These are phyloP conservation scores for Halictus ligatus DNA, from an alignment of 2,888 invertebrate species.

Conservation along the genomic window DNA sequence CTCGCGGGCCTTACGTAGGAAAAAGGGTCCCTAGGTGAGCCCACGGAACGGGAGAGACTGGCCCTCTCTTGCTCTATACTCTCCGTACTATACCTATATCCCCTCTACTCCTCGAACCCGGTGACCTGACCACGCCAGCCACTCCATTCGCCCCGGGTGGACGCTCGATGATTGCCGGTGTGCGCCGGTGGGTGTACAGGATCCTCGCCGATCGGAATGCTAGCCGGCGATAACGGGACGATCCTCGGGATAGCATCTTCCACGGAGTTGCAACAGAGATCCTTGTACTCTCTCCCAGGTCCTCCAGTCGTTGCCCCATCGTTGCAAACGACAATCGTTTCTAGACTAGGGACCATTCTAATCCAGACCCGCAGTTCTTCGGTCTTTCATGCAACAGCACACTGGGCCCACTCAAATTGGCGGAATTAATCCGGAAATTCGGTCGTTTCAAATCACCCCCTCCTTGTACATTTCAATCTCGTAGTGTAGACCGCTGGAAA, in stretches of 20 bases:
- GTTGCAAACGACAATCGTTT: neutral
- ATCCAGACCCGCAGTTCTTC: neutral
- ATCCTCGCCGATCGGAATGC: constrained; percentile 36
- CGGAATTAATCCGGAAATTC: too few species aligned
- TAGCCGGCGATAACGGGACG: constrained; percentile 28
- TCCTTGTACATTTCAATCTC: too few species aligned
- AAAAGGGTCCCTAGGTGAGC: constrained; percentile 73
- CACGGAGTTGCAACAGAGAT: constrained; percentile 2
- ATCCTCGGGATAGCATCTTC: neutral
- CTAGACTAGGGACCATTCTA: neutral
- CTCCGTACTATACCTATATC: constrained; percentile 32
- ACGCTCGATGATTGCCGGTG: constrained; percentile 36
- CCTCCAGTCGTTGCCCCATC: neutral
- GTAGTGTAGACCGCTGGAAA: too few species aligned
- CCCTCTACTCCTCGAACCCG: constrained; percentile 41
- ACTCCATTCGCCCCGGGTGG: constrained; percentile 65
- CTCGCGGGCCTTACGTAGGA: constrained; percentile 81
- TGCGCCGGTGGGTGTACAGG: constrained; percentile 47
- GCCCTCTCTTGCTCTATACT: constrained; percentile 50
- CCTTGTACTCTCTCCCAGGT: neutral
- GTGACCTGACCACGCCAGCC: constrained; percentile 69
- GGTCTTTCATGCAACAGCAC: neutral
- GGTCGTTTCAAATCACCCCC: too few species aligned
- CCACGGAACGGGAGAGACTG: constrained; percentile 69
- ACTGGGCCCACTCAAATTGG: too few species aligned